These are phyloP conservation scores for Epinephelus cyanopodus DNA, from an alignment of 2,113 vertebrate species.

Conservation along the genomic window DNA sequence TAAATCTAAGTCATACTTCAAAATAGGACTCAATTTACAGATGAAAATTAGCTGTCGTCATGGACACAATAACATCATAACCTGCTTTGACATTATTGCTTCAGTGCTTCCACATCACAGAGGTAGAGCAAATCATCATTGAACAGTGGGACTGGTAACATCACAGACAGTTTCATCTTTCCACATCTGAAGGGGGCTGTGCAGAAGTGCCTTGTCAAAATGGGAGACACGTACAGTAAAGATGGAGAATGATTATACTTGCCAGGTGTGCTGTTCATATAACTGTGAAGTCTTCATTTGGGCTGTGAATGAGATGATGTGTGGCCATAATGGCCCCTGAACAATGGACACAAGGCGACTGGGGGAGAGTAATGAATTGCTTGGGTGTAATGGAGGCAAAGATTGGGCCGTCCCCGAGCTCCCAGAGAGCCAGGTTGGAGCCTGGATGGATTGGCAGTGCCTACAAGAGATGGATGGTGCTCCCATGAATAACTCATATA, in stretches of 20 bases:
- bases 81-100: slow-evolving; percentile 39
- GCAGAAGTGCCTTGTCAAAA: slow-evolving; percentile 57
- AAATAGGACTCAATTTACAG: slow-evolving; percentile 16
- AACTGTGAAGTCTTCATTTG: slow-evolving; percentile 71
- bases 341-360: slow-evolving; percentile 53
- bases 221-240: slow-evolving; percentile 37
- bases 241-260: slow-evolving; percentile 59
- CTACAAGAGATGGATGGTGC: slow-evolving; percentile 69
- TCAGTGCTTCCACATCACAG: slow-evolving; percentile 50
- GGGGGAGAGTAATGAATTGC: slow-evolving; percentile 75
- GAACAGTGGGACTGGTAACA: slow-evolving; percentile 13
- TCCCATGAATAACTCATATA: slow-evolving; percentile 68
- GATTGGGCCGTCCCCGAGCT: slow-evolving; percentile 64
- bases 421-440: slow-evolving; percentile 60
- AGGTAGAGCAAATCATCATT: slow-evolving; percentile 44
- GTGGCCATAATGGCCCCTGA: slow-evolving; percentile 67
- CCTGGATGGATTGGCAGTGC: slow-evolving; percentile 69
- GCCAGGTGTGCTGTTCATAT: slow-evolving; percentile 62
- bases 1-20: slow-evolving; percentile 26
- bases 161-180: slow-evolving; percentile 47
- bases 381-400: slow-evolving; percentile 66
- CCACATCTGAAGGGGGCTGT: slow-evolving; percentile 35
- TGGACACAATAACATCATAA: slow-evolving; percentile 20
- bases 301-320: slow-evolving; percentile 69
- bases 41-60: slow-evolving; percentile 29